Percentiles rank a stretch among this genome's conserved stretches.
phyloP scores from a whole-genome alignment of 2,113 vertebrate species.

The Ploceus nigricollis region DNA sequence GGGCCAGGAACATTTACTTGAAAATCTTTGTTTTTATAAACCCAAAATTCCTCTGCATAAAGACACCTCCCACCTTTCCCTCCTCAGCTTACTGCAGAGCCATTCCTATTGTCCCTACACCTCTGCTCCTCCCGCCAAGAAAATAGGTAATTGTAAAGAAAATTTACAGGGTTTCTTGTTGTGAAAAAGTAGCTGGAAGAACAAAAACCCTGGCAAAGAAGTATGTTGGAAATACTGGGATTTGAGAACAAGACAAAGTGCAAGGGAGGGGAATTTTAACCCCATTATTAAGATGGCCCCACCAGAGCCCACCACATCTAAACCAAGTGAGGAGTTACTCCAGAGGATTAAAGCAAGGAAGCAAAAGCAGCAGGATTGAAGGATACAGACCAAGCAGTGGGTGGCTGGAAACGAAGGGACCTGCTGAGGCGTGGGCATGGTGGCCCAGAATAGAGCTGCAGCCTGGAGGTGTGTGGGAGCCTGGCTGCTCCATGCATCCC shows the following conservation, averaged over 20 bases:
- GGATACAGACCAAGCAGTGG: neutral
- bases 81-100: neutral
- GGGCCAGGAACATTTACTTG: neutral
- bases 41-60: neutral
- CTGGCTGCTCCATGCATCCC: neutral
- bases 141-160: neutral
- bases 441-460: neutral
- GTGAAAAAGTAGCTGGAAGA: neutral
- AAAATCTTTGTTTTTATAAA: neutral
- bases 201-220: neutral
- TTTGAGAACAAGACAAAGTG: neutral
- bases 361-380: neutral
- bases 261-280: neutral
- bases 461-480: neutral
- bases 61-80: neutral
- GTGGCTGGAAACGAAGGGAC: neutral
- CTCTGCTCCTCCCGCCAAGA: neutral
- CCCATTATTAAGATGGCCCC: neutral
- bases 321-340: neutral
- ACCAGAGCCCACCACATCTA: neutral
- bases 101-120: neutral
- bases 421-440: neutral
- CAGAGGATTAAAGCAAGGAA: neutral
- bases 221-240: neutral
- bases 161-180: neutral